Evolutionary conservation across 2,888 invertebrate species (phyloP), one percentile per base, ranked within the genome.

Genomic region (Leuctra nigra): DNA sequence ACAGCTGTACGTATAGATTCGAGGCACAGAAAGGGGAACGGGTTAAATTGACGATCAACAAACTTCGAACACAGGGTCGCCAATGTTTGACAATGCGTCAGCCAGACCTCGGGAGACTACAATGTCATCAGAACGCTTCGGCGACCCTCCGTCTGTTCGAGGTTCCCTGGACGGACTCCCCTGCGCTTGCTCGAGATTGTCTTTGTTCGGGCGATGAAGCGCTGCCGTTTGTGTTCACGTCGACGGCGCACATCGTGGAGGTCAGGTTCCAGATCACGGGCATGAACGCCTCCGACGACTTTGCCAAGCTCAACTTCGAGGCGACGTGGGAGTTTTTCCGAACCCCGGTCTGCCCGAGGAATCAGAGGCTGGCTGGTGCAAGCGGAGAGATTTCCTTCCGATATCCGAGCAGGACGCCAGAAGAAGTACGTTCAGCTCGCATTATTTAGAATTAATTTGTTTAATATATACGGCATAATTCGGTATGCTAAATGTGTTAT

Each of bases 211-310:
- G 69, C 23, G 68, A 71, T 53, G 70, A 66, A 13, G 13, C 46
- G 1, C 70, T 84, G 58, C 85, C 85, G 13, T 87, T 87, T 68
- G 86, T 86, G 63, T 86, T 88, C 68, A 82, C 84, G 35, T 91
- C 91, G 9, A 80, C 83, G 13, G 81, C 87, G 53, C 82, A 84
- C 63, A 81, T 87, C 33, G 83, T 90, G 13, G 91, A 91, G 69
- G 76, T 93, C 35, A 83, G 86, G 66, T 91, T 93, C 67, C 84
- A 85, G 63, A 86, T 91, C 14, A 78, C 81, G 56, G 84, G 86
- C 64, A 91, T 95, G 94, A 82, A 86, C 61, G 83, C 91, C 1
- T 75, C 86, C 16, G 91, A 93, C 67, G 90, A 94, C 75, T 91
- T 90, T 69, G 82, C 88, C 58, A 84, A 86, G 48, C 80, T 92